Evolutionary conservation across 2,797 vertebrate species (phyloP), one percentile per base, ranked within the genome.

Genomic region (Myiotriccus ornatus): DNA sequence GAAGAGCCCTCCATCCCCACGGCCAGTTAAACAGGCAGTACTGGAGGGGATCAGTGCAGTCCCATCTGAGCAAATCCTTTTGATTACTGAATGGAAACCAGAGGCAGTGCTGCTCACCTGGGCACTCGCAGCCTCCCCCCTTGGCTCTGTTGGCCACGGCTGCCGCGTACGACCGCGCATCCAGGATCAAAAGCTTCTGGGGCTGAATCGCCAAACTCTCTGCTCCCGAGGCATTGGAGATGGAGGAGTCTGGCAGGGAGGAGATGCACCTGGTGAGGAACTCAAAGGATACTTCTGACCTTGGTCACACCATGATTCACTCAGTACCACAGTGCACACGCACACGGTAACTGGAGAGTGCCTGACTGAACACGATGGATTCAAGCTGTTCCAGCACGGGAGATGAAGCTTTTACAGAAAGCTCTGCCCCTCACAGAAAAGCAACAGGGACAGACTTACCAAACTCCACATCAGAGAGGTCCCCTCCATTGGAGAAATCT

Each of bases 71-170:
- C 35, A 78, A 73, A 78, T 12, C 23, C 34, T 63, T 68, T 21
- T 7, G 49, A 41, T 20, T 12, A 34, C 5, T 43, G 19, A 2
- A 20, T 2, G 30, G 32, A 20, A 32, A 60, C 18, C 18, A 60
- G 81, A 35, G 62, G 53, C 14, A 53, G 15, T 17, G 34, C 11
- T 20, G 74, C 98, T 98, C 95, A 99, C 99, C 99, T 98, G 99
- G 99, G 91, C 99, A 99, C 96, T 99, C 99, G 27, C 99, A 99
- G 94, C 99, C 99, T 70, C 99, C 99, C 10, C 99, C 99, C 95
- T 99, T 99, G 95, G 99, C 99, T 95, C 99, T 97, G 98, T 99
- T 99, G 4, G 99, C 99, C 75, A 99, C 99, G 1, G 99, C 99
- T 7, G 99, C 99, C 27, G 99, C 99, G 3, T 99, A 99, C 8